These are phyloP conservation scores for Pinctada fucata DNA, from an alignment of 2,888 invertebrate genomes.

Conservation along the genomic window DNA sequence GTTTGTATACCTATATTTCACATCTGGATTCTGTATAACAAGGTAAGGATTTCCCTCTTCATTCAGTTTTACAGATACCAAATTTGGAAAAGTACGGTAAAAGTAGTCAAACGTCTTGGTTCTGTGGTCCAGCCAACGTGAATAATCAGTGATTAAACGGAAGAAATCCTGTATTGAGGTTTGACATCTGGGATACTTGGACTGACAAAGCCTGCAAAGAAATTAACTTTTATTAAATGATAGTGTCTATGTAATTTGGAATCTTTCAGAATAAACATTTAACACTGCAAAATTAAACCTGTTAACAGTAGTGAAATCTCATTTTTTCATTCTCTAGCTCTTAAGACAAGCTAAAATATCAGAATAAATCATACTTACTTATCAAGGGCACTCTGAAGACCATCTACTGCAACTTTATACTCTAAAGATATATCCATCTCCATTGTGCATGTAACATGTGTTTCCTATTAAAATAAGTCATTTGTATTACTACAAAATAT, in stretches of 20 bases:
- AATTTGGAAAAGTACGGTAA: neutral
- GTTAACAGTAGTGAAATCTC: too few relatives aligned
- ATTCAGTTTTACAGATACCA: neutral
- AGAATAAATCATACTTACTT: neutral
- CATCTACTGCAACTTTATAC: neutral
- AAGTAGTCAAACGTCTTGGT: neutral
- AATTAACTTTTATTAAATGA: too few relatives aligned
- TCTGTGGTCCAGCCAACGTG: neutral
- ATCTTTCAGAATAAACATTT: too few relatives aligned
- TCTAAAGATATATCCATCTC: neutral
- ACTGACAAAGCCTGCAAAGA: too few relatives aligned
- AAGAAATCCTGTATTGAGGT: neutral
- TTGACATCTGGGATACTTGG: too few relatives aligned
- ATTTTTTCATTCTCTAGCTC: too few relatives aligned
- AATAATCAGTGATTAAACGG: neutral
- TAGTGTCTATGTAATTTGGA: too few relatives aligned
- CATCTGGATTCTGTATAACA: neutral
- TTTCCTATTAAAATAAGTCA: neutral
- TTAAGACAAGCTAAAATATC: neutral
- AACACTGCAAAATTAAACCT: too few relatives aligned
- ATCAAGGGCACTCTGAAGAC: neutral
- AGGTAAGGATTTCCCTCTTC: neutral
- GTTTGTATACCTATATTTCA: neutral
- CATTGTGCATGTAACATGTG: neutral
- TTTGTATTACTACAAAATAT: neutral